Conservation (phyloP, 2,113 vertebrate genomes). For the rabbit (Oryctolagus cuniculus) region mOryCun1.1 NC_091432.1:153288501-153289000, state of each 20-base stretch:
- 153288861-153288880: too few species aligned
- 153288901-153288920: too few species aligned
- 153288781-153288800: background rate
- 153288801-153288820: background rate
- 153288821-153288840: background rate
- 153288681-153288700: background rate
- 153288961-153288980: too few species aligned
- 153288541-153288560: background rate
- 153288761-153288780: background rate
- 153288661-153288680: background rate
- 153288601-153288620: background rate
- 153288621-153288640: constrained; percentile 3
- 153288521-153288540: background rate
- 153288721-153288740: background rate
- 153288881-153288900: too few species aligned
- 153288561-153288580: background rate
- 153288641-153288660: background rate
- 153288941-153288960: too few species aligned
- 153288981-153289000: too few species aligned
- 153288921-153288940: too few species aligned
- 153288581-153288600: background rate
- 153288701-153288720: background rate
- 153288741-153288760: background rate
- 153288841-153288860: background rate
- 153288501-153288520: background rate